These are phyloP conservation scores for Trichomycterus rosablanca DNA, from an alignment of 2,113 vertebrate genomes.

Conservation along the genomic window DNA sequence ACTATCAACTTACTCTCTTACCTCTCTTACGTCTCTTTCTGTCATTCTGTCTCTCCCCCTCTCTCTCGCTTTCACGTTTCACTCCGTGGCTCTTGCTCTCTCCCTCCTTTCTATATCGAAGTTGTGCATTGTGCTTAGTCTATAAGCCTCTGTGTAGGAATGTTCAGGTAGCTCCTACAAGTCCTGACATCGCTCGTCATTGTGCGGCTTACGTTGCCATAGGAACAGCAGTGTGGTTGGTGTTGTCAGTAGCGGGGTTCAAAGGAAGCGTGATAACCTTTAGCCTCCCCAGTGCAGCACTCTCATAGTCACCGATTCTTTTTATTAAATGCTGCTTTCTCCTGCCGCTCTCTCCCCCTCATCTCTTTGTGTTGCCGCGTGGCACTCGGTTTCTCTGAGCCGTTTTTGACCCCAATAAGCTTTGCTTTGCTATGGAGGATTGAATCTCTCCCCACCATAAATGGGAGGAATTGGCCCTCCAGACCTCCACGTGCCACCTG, in stretches of 20 bases:
- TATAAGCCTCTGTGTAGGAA: constrained; percentile 11
- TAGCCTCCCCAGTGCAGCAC: constrained; percentile 29
- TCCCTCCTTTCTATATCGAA: constrained; percentile 5
- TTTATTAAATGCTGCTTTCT: constrained; percentile 35
- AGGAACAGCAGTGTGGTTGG: constrained; percentile 24
- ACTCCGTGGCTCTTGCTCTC: not conserved
- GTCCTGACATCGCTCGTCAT: constrained; percentile 17
- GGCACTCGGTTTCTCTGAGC: constrained; percentile 13
- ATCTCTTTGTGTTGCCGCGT: constrained; percentile 6
- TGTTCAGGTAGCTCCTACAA: constrained; percentile 34
- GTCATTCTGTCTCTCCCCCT: constrained; percentile 14
- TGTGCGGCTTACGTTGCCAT: constrained; percentile 32
- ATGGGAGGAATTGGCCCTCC: constrained; percentile 31
- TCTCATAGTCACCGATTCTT: constrained; percentile 32
- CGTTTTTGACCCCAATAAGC: constrained; percentile 34
- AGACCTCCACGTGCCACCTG: constrained; percentile 15
- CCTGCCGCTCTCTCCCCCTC: not conserved
- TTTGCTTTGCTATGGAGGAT: constrained; percentile 24
- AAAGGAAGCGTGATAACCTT: constrained; percentile 38
- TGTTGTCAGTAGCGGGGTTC: constrained; percentile 26
- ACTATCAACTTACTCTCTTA: constrained; percentile 15
- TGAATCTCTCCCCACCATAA: constrained; percentile 34
- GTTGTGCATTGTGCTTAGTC: constrained; percentile 18
- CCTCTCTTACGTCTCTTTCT: too few species aligned
- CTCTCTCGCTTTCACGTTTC: constrained; percentile 1